Evolutionary conservation across 2,888 invertebrate species (phyloP), one percentile per base, ranked within the genome.

Genomic region (Cerastis leucographa): DNA sequence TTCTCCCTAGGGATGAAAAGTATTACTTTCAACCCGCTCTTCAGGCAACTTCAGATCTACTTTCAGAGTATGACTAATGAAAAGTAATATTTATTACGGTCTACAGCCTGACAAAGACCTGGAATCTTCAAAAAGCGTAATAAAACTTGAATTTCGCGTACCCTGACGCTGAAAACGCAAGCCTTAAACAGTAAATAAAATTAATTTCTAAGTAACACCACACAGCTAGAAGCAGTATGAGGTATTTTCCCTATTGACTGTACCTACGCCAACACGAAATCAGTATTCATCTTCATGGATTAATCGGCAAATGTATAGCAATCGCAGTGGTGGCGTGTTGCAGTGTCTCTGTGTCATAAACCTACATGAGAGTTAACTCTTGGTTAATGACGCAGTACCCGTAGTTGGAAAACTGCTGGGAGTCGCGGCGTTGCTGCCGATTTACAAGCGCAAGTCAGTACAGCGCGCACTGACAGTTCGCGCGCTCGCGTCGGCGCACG

Each of bases 401-500:
- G 51, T 75, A 74, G 72, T 73, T 76, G 85, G 54, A 83, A 86
- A 85, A 81, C 79, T 68, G 76, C 59, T 78, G 64, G 44, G 54
- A 79, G 74, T 46, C 59, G 35, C 59, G 35, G 25, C 59, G 61
- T 74, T 56, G 54, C 66, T 74, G 56, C 44, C 72, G 71, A 72
- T 84, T 81, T 84, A 80, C 80, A 83, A 66, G 62, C 71, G 70
- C 68, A 66, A 80, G 79, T 87, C 90, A 92, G 94, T 93, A 81
- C 87, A 90, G 89, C 88, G 92, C 91, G 92, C 90, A 87, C 88
- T 86, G 88, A 91, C 90, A 87, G 85, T 87, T 89, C 81, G 92
- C 88, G 91, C 93, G 91, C 91, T 87, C 91, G 92, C 83, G 78
- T 89, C 85, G 76, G 90, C 92, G 92, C 90, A 81, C 78, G 91